Evolutionary conservation across 2,888 invertebrate species (phyloP), one percentile per base, ranked within the genome.

Genomic region (Eristalis tenax): DNA sequence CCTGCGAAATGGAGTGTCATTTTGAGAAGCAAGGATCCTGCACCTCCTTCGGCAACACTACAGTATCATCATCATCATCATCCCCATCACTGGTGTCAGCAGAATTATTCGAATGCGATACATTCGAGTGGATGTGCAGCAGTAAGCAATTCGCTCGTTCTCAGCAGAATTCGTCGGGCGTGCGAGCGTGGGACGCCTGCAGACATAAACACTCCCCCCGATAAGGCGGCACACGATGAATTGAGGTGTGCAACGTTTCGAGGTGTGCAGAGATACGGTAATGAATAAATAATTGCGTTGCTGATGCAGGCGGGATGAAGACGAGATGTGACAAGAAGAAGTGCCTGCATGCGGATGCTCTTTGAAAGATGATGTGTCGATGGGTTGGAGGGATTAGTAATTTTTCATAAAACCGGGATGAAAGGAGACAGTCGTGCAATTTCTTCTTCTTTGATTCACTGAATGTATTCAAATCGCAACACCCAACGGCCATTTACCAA

Each of bases 1-100:
- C 76, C 84, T 81, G 76, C 76, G 71, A 81, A 85, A 81, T 85
- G 71, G 81, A 81, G 84, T 85, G 84, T 85, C 84, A 73, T 81
- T 63, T 64, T 85, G 81, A 85, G 78, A 69, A 43, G 61, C 75
- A 80, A 56, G 80, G 38, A 84, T 71, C 70, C 64, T 64, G 50
- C 50, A 32, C 26, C 74, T 80, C 59, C 75, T 70, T 65, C 50
- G 68, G 68, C 70, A 71, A 11, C 35, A 57, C 4, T 23, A 56
- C 43, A 40, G 15, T 38, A 32, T n/a, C n/a, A 18, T 23, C 66
- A 40, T 22, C 56, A n/a, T 18, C 10, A 23, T 26, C 59, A 18
- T 22, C 56, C 1, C 4, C 59, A 59, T 69, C 76, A 68, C 32
- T 43, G 43, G 63, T 68, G 68, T 85, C 84, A 85, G 76, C 81